Base-by-base conservation (phyloP, 1,140 invertebrate species). In the Brachionus koreanus region DNA sequence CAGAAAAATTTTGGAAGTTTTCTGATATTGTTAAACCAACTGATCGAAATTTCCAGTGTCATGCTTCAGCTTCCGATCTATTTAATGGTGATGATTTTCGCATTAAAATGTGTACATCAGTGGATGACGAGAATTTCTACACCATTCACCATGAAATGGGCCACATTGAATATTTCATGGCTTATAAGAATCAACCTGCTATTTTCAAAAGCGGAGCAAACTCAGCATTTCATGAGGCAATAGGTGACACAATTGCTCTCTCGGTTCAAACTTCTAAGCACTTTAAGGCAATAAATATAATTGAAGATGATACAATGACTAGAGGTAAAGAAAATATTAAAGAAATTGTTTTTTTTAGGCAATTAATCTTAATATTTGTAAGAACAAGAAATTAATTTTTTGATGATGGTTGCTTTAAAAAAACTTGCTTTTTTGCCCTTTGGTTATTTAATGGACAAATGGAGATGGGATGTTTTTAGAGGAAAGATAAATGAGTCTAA, bases 41-140 rank as follows among this genome's bases (percentile, higher is more conserved):
- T 0, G 92, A 90, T 19, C 88, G 92, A 0, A 83, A 85, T 12
- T 87, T 90, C 5, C 92, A 94, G 6, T 97, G 95, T 85, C 94
- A 97, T 85, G 93, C 95, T 0, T 93, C 93, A 0, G 94, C 95
- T 29, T 95, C 93, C 93, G 95, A 98, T 88, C 95, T 97, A 85
- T 95, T 91, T 85, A 92, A 95, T 85, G 63, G 83, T 35, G 52
- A 52, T 84, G 94, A 95, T 88, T 94, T 93, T 84, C 95, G 94
- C 86, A 95, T 97, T 84, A 97, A 96, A 90, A 92, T 94, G 89
- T 97, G 95, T 86, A 94, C 93, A 0, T 86, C 90, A 82, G 89
- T 95, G 2, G 92, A 91, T 13, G 91, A 91, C 88, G 91, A 93
- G 67, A 90, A 94, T 85, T 89, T 97, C 6, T 89, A 92, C 67